These are phyloP conservation scores for Cheilosia soror DNA, from an alignment of 2,888 invertebrate species.

Conservation along the genomic window DNA sequence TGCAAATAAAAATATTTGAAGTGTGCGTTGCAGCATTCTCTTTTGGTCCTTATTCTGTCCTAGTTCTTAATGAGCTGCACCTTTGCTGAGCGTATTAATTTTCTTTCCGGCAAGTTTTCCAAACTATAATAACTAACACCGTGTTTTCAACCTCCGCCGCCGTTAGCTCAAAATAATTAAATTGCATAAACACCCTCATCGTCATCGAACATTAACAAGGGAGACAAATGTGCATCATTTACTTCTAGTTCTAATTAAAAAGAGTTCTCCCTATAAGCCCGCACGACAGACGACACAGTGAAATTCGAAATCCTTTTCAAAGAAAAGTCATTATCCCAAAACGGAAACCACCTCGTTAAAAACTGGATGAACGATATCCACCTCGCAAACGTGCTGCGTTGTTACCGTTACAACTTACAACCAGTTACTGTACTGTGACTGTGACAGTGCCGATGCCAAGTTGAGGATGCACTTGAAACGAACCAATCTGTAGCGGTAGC, in stretches of 20 bases:
- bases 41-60: not conserved
- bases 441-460: not conserved
- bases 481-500: not conserved
- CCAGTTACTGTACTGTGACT: not conserved
- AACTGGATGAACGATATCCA: conserved; percentile 6
- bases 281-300: not conserved
- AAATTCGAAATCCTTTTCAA: not conserved
- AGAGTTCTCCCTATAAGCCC: conserved; percentile 1
- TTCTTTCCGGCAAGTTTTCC: not conserved
- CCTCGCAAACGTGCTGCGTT: not conserved
- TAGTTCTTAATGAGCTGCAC: conserved; percentile 25
- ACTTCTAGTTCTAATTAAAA: conserved; percentile 59
- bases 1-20: conserved; percentile 20
- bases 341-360: conserved; percentile 8
- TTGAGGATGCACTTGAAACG: not conserved
- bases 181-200: conserved; percentile 26
- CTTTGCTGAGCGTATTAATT: not conserved
- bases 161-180: not conserved
- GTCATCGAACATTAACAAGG: conserved; percentile 30
- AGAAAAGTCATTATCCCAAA: conserved; percentile 10
- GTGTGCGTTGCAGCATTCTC: conserved; percentile 3
- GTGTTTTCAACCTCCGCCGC: not conserved
- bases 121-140: not conserved
- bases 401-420: not conserved
- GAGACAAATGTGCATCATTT: conserved; percentile 44